These are phyloP conservation scores for Sinotaia quadrata DNA, from an alignment of 2,888 invertebrate species.

Conservation along the genomic window DNA sequence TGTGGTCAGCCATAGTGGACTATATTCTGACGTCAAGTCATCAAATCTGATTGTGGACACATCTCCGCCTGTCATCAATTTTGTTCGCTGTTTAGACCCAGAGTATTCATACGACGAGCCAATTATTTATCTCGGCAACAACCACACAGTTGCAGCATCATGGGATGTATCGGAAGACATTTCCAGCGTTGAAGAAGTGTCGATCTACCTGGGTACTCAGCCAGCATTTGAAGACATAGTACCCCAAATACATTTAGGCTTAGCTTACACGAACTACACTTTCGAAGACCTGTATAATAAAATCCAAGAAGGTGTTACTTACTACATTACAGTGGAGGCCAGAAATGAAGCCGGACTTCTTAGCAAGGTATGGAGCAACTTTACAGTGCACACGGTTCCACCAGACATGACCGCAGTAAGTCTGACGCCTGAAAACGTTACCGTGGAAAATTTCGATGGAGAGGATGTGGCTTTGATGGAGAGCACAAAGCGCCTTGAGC, in stretches of 20 bases:
- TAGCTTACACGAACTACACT: background rate
- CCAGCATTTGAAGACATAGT: background rate
- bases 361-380: slow-evolving; percentile 9
- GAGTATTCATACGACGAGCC: slow-evolving; percentile 46
- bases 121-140: slow-evolving; percentile 45
- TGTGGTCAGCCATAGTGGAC: slow-evolving; percentile 47
- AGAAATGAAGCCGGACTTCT: slow-evolving; percentile 2
- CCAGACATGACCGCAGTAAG: background rate
- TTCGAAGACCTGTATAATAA: background rate
- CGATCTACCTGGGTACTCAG: slow-evolving; percentile 38
- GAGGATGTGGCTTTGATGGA: background rate
- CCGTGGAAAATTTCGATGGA: background rate
- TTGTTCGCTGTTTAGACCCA: slow-evolving; percentile 51
- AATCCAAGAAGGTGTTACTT: slow-evolving; percentile 1
- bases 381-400: slow-evolving; percentile 5
- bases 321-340: slow-evolving; percentile 8
- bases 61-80: slow-evolving; percentile 44
- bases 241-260: background rate
- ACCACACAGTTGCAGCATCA: slow-evolving; percentile 44
- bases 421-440: background rate
- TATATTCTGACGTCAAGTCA: slow-evolving; percentile 39
- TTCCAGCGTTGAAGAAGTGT: slow-evolving; percentile 38
- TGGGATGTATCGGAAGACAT: slow-evolving; percentile 51
- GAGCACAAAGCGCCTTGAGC: slow-evolving; percentile 1
- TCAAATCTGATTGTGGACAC: slow-evolving; percentile 48